Evolutionary conservation across 2,888 invertebrate genomes (phyloP), one percentile per base, ranked within the genome.

Genomic region (Melitaea athalia): DNA sequence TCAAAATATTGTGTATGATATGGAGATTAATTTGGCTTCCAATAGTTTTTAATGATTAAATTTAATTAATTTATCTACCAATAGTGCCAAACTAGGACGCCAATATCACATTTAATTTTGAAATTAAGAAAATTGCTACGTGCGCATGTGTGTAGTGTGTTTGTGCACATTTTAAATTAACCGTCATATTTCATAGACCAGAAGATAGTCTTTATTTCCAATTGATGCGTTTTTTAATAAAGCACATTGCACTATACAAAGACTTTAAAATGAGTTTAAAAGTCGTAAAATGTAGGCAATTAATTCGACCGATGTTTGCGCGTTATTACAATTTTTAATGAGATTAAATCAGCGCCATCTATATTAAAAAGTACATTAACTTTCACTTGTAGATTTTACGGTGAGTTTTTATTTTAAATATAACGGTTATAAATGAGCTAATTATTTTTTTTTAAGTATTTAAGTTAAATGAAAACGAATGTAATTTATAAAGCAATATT

Each of bases 311-410:
- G 66, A 63, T 59, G 67, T 66, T 57, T 53, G 64, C 15, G 68
- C 53, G 65, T 68, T 68, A 70, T 74, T 72, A 72, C 64, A 70
- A 74, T 74, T 72, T 69, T 72, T 70, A 24, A 70, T 74, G 66
- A 72, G 47, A 49, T 49, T 43, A 17, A 38, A 42, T n/a, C 31
- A 49, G 47, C 31, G 49, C 38, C 15, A 42, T 57, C 33, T 50
- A 33, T 50, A 49, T 50, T 45, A 17, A 12, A 50, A 62, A 50
- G 38, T 3, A 33, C 15, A 11, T 17, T 11, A n/a, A 12, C 12
- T 49, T 49, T 14, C 10, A 62, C 50, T 62, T 15, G 7, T 17
- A 50, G 38, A 15, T 43, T 42, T 12, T n/a, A 24, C 17, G 31
- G 14, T 14, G 12, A 24, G 10, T 24, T 24, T 24, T 24, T 10